Percentiles rank a stretch among this genome's conserved stretches.
Evolutionary conservation across 2,888 invertebrate species (phyloP).

Genomic region (Lasioglossum marginatum): DNA sequence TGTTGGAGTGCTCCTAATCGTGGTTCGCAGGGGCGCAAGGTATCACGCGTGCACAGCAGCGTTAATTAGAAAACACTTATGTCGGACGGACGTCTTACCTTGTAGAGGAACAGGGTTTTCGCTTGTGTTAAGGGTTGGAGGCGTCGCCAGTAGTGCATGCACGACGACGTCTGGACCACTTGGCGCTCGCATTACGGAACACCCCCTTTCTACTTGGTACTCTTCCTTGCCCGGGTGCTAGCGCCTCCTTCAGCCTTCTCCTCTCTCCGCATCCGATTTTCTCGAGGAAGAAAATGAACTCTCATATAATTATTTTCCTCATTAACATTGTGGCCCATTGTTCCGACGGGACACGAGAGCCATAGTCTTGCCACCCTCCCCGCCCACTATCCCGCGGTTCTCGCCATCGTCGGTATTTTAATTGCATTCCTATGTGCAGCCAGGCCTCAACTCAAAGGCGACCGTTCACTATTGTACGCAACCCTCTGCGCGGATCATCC

Average conservation of each 20-base stretch:
- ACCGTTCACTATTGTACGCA: conserved; percentile 50
- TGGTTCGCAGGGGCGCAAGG: conserved; percentile 18
- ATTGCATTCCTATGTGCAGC: conserved; percentile 69
- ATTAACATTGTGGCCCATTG: conserved; percentile 81
- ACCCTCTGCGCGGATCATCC: conserved; percentile 33
- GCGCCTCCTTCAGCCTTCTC: conserved; percentile 45
- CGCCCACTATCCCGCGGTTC: neutral
- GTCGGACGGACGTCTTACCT: conserved; percentile 67
- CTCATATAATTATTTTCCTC: conserved; percentile 82
- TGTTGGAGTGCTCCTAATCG: conserved; percentile 51
- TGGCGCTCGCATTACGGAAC: conserved; percentile 70
- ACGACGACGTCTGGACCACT: conserved; percentile 76
- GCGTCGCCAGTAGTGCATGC: conserved; percentile 66
- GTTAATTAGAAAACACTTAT: conserved; percentile 73
- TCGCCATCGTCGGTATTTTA: conserved; percentile 52
- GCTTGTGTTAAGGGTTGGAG: conserved; percentile 60
- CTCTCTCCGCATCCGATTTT: conserved; percentile 72
- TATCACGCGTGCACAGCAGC: conserved; percentile 41
- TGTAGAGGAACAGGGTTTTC: conserved; percentile 48
- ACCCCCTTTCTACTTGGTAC: conserved; percentile 58
- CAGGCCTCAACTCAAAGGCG: conserved; percentile 66
- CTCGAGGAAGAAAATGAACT: conserved; percentile 73
- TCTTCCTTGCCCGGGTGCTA: conserved; percentile 48
- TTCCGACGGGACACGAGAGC: conserved; percentile 65
- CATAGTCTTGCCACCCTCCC: conserved; percentile 51